phyloP scores from a whole-genome alignment of 2,888 invertebrate genomes.

The Nymphalis polychloros region DNA sequence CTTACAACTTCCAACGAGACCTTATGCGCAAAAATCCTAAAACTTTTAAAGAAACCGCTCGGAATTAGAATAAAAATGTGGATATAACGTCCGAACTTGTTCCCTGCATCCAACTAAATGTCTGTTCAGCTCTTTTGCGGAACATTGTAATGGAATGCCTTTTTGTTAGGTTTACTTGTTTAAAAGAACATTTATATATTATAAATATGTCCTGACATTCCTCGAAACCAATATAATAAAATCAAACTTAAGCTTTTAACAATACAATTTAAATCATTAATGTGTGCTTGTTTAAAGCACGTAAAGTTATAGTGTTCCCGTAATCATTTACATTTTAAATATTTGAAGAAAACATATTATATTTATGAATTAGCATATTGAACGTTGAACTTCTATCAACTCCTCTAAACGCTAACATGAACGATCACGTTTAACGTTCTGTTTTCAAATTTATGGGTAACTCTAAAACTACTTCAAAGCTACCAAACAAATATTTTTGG shows the following conservation, averaged over 20 bases:
- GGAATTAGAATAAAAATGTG: constrained; percentile 12
- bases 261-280: no score
- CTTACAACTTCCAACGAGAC: not conserved
- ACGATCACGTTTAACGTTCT: no score
- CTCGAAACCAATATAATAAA: not conserved
- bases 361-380: no score
- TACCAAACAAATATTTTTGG: no score
- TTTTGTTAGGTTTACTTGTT: constrained; percentile 4
- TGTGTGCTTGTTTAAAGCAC: no score
- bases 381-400: no score
- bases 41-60: constrained; percentile 1
- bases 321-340: no score
- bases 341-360: no score
- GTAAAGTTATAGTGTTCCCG: no score
- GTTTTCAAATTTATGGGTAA: no score
- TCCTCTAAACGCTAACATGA: no score
- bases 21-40: constrained; percentile 8
- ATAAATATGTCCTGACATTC: not conserved
- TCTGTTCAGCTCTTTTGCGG: not conserved
- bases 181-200: constrained; percentile 1
- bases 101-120: constrained; percentile 1
- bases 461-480: no score
- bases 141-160: not conserved
- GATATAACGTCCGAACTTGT: constrained; percentile 6
- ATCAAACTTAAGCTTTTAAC: not conserved